Percentiles rank a stretch among this genome's conserved stretches.
These are phyloP conservation scores for Drosophila ficusphila DNA, from an alignment of 1,140 invertebrate genomes.

Conservation along the genomic window DNA sequence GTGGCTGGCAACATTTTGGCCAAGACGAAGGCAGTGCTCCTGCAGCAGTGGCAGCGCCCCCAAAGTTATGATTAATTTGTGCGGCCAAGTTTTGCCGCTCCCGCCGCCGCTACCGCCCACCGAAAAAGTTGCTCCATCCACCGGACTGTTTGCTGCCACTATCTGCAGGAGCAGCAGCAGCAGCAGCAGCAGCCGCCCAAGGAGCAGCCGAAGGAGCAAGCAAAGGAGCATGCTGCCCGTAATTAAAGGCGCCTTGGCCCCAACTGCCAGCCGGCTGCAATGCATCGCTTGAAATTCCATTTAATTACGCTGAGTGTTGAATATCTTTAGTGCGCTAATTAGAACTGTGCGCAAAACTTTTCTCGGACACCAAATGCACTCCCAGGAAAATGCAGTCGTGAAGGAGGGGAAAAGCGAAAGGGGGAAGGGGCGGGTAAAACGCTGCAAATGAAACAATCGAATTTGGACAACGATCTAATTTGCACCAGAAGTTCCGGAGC, in stretches of 20 bases:
- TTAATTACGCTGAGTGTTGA: constrained; percentile 80
- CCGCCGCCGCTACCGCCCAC: constrained; percentile 49
- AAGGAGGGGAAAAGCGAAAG: neutral
- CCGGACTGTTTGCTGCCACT: constrained; percentile 16
- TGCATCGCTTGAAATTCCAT: constrained; percentile 80
- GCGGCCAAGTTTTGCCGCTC: constrained; percentile 62
- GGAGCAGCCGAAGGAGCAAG: too few species aligned
- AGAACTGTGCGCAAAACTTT: constrained; percentile 63
- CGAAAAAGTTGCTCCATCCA: constrained; percentile 57
- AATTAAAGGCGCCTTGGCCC: too few species aligned
- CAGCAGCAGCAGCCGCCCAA: neutral
- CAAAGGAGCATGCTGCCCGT: too few species aligned
- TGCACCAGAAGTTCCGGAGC: constrained; percentile 17
- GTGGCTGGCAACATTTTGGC: constrained; percentile 39
- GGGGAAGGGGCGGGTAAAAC: neutral
- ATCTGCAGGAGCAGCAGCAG: constrained; percentile 43
- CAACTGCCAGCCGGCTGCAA: constrained; percentile 14
- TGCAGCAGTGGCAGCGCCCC: constrained; percentile 48
- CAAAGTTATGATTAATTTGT: constrained; percentile 82
- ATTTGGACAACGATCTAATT: constrained; percentile 66
- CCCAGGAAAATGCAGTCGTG: constrained; percentile 2
- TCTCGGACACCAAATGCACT: constrained; percentile 61
- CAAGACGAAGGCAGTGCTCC: constrained; percentile 42
- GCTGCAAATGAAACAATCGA: constrained; percentile 63
- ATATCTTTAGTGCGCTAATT: constrained; percentile 75